Percentiles rank a stretch among this genome's conserved stretches.
Conservation (phyloP, 2,888 invertebrate species). For the Colletes collaris region DNA sequence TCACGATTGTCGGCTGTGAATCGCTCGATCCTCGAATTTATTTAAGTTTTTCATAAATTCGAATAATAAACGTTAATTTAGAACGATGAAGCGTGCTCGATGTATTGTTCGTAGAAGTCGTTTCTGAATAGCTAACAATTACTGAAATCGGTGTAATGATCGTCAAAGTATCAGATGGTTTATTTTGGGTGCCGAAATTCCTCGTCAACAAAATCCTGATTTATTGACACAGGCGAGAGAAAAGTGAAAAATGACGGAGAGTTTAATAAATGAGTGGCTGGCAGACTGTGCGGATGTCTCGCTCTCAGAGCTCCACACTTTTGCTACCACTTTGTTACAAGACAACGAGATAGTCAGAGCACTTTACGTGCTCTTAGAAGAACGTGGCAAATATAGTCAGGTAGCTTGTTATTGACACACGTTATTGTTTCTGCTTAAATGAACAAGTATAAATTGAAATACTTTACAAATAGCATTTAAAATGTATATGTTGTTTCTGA, state of each 20-base stretch:
- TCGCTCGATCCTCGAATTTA: constrained; percentile 14
- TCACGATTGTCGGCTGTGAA: constrained; percentile 25
- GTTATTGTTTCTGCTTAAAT: background rate
- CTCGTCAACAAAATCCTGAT: constrained; percentile 48
- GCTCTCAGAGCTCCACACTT: constrained; percentile 90
- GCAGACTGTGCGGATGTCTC: constrained; percentile 90
- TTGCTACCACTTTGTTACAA: constrained; percentile 91
- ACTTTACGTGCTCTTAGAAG: constrained; percentile 90
- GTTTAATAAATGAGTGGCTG: constrained; percentile 90
- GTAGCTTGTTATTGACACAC: constrained; percentile 71
- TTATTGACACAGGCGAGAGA: constrained; percentile 61
- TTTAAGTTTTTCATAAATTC: constrained; percentile 8
- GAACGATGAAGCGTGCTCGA: background rate
- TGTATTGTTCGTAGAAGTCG: constrained; percentile 1
- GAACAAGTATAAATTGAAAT: background rate
- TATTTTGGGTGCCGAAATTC: constrained; percentile 42
- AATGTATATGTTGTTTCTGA: background rate
- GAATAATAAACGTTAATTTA: background rate
- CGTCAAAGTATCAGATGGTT: constrained; percentile 29
- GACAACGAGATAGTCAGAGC: constrained; percentile 93
- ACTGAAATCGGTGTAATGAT: constrained; percentile 43
- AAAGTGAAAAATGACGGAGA: constrained; percentile 83
- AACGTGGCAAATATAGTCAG: constrained; percentile 86
- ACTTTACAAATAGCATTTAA: background rate
- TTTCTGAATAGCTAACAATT: constrained; percentile 13